Percentiles rank a stretch among this genome's conserved stretches.
phyloP scores from a whole-genome alignment of 1,140 invertebrate species.

The Trinorchestia longiramus region DNA sequence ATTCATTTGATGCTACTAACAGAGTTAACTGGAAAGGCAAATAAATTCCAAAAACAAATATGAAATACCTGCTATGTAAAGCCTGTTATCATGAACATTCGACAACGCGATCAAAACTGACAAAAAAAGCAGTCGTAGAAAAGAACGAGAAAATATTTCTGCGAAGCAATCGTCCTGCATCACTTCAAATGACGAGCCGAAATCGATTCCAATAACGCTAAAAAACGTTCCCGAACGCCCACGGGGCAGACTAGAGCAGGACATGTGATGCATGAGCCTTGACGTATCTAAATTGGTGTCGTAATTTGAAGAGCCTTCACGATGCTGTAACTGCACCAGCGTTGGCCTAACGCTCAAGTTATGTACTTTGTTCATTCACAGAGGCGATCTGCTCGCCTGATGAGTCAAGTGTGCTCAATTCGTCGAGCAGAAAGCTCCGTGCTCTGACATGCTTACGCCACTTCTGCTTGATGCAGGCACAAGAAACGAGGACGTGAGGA shows the following conservation, averaged over 20 bases:
- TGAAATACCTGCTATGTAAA: too few species aligned
- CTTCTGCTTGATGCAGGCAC: background rate
- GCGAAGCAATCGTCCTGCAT: background rate
- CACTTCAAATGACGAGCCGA: background rate
- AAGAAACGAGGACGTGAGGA: background rate
- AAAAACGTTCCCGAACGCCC: background rate
- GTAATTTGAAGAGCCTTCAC: constrained; percentile 1
- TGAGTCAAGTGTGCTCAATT: background rate
- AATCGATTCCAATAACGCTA: constrained; percentile 1
- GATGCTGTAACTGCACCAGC: constrained; percentile 1
- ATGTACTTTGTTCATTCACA: background rate
- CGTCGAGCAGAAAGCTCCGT: background rate
- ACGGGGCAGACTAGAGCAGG: background rate
- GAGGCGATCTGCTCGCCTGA: background rate
- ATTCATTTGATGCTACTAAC: too few species aligned
- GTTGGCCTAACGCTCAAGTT: background rate
- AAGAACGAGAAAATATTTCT: background rate
- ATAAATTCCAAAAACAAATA: too few species aligned
- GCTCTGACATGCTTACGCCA: background rate
- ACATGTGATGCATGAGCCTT: background rate
- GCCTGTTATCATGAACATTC: background rate
- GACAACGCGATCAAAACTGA: background rate
- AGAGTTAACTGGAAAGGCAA: too few species aligned
- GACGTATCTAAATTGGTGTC: constrained; percentile 22
- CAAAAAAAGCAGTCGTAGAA: background rate